Evolutionary conservation across 2,888 invertebrate genomes (phyloP).

Genomic region (Drosophila sordidapex): DNA sequence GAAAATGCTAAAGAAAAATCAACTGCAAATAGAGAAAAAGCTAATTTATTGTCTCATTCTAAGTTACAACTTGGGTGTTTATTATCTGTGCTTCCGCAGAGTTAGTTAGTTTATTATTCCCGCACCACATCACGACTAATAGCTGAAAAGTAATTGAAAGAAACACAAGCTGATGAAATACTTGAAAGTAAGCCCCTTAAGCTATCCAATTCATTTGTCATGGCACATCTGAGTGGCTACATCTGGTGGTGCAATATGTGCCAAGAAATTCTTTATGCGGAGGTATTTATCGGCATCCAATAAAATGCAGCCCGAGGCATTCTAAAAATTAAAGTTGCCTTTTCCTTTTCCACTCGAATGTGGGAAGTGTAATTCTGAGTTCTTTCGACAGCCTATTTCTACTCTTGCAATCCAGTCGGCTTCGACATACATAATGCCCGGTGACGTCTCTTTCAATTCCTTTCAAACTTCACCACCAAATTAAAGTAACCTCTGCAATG

Average conservation of each 20-base stretch:
- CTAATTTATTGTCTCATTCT: neutral
- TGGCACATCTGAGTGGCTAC: neutral
- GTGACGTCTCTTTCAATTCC: too few species aligned
- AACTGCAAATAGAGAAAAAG: neutral
- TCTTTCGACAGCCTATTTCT: neutral
- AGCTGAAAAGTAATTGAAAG: neutral
- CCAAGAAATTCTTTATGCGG: neutral
- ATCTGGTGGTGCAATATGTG: neutral
- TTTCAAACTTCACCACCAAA: too few species aligned
- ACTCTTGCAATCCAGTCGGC: neutral
- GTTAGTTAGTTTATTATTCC: neutral
- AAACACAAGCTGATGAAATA: neutral
- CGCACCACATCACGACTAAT: neutral
- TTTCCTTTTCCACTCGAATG: neutral
- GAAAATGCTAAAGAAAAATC: neutral
- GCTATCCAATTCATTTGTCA: neutral
- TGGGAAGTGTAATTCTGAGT: neutral
- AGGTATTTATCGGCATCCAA: neutral
- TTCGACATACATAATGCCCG: neutral
- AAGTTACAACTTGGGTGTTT: neutral
- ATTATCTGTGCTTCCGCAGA: neutral
- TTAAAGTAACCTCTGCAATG: too few species aligned
- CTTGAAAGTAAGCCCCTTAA: neutral
- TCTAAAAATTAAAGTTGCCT: neutral
- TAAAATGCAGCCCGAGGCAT: neutral